These are phyloP conservation scores for Lasius platythorax DNA, from an alignment of 2,888 invertebrate species.

Conservation along the genomic window DNA sequence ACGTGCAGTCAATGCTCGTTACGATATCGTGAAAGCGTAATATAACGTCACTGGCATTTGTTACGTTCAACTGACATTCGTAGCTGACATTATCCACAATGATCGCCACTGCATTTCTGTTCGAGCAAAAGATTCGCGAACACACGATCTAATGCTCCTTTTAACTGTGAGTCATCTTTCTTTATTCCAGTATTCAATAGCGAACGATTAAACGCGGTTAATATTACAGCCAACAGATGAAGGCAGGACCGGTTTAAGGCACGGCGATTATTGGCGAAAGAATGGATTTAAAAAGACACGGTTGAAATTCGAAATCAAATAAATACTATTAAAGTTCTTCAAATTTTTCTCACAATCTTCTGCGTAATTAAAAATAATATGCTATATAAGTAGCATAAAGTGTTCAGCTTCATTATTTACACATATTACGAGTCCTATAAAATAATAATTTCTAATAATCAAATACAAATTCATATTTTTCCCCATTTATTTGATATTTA, in stretches of 20 bases:
- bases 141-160: constrained; percentile 26
- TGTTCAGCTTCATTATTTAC: background rate
- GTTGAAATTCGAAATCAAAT: background rate
- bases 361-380: background rate
- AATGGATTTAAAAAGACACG: background rate
- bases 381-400: background rate
- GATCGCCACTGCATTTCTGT: constrained; percentile 55
- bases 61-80: constrained; percentile 71
- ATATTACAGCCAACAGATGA: background rate
- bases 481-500: background rate
- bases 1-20: background rate
- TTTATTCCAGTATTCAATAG: constrained; percentile 8
- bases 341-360: background rate
- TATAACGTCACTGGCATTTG: constrained; percentile 72
- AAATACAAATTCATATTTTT: background rate
- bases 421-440: background rate
- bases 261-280: background rate
- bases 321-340: background rate
- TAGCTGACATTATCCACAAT: constrained; percentile 69
- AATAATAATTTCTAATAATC: background rate
- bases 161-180: constrained; percentile 35
- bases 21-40: constrained; percentile 45
- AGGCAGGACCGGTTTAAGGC: background rate
- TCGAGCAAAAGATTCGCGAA: background rate
- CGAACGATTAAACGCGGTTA: background rate